Evolutionary conservation across 2,113 vertebrate species (phyloP).

Genomic region (Sprattus sprattus): DNA sequence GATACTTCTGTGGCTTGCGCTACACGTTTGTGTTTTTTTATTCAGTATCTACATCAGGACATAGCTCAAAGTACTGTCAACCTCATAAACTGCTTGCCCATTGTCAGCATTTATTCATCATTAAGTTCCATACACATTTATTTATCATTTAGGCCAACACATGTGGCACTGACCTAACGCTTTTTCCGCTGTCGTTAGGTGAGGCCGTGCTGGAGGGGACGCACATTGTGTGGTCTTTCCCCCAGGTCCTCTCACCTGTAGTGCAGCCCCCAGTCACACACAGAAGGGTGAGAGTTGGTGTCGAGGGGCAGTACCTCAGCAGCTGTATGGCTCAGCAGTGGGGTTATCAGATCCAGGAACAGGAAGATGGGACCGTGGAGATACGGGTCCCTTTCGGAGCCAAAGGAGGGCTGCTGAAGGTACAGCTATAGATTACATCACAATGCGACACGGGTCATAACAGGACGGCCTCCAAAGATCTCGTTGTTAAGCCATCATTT

Average conservation of each 20-base stretch:
- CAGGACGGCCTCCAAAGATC: not conserved
- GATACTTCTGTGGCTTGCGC: slow-evolving; percentile 49
- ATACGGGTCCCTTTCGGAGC: slow-evolving; percentile 50
- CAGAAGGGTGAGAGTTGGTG: slow-evolving; percentile 33
- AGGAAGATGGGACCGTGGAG: slow-evolving; percentile 23
- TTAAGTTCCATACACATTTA: not conserved
- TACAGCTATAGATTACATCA: not conserved
- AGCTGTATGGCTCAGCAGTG: slow-evolving; percentile 34
- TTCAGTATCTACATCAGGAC: not conserved
- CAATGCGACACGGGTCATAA: not conserved
- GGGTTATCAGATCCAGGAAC: slow-evolving; percentile 35
- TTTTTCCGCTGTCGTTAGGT: slow-evolving; percentile 22
- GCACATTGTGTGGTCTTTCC: slow-evolving; percentile 42
- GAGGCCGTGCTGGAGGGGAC: slow-evolving; percentile 33
- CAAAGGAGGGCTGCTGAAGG: slow-evolving; percentile 50
- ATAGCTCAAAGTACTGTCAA: not conserved
- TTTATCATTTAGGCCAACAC: not conserved
- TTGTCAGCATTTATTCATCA: not conserved
- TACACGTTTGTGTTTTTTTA: slow-evolving; percentile 33
- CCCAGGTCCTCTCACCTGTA: slow-evolving; percentile 37
- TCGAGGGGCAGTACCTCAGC: slow-evolving; percentile 44
- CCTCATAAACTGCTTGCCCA: not conserved
- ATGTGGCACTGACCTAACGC: not conserved
- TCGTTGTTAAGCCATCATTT: not conserved
- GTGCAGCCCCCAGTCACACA: slow-evolving; percentile 32